These are phyloP conservation scores for Haemorhous mexicanus DNA, from an alignment of 2,113 vertebrate species.

Conservation along the genomic window DNA sequence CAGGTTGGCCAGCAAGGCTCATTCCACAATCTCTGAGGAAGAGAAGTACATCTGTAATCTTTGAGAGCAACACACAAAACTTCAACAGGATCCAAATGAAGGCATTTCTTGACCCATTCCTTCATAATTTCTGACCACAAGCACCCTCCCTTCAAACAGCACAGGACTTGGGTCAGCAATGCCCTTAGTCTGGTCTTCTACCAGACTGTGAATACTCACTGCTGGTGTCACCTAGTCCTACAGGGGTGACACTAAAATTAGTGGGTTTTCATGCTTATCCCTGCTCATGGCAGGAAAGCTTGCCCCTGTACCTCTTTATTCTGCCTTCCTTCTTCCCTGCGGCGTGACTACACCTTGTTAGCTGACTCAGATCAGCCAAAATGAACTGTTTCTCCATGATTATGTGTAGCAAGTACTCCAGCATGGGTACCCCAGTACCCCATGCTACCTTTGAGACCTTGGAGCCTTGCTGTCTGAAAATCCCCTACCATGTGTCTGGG, in stretches of 20 bases:
- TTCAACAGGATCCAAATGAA: neutral
- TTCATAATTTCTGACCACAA: neutral
- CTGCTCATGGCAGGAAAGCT: neutral
- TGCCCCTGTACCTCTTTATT: neutral
- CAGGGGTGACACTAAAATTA: neutral
- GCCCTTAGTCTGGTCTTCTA: neutral
- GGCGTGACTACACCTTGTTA: neutral
- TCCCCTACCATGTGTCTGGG: neutral
- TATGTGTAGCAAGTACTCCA: neutral
- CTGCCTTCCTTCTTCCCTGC: neutral
- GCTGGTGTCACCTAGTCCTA: neutral
- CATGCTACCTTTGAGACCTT: neutral
- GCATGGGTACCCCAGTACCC: too few relatives aligned
- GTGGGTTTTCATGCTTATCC: neutral
- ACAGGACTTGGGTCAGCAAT: neutral
- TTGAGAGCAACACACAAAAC: neutral
- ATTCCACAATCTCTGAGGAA: neutral
- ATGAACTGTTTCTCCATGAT: neutral
- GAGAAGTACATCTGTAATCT: neutral
- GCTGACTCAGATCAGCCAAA: neutral
- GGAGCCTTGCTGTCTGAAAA: neutral
- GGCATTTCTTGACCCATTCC: neutral
- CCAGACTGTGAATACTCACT: neutral
- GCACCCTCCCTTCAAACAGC: neutral
- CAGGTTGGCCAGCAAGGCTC: neutral